Evolutionary conservation across 2,888 invertebrate genomes (phyloP).

Genomic region (Chrysodeixis includens): DNA sequence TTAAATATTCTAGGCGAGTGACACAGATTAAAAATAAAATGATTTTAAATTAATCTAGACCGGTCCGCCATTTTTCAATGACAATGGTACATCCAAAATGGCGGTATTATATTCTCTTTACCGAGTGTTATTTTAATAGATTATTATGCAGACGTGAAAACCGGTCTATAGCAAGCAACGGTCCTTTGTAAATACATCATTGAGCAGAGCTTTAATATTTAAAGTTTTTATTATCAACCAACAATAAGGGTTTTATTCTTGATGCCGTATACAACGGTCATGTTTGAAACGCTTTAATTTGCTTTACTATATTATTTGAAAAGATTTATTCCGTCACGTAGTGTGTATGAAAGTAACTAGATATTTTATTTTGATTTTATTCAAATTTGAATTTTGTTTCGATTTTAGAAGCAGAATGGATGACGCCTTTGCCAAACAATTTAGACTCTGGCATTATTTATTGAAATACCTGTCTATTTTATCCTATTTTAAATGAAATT

Average conservation of each 20-base stretch:
- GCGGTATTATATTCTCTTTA: slow-evolving; percentile 26
- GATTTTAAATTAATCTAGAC: not conserved
- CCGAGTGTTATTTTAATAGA: slow-evolving; percentile 57
- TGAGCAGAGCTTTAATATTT: slow-evolving; percentile 75
- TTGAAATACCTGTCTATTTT: too few relatives aligned
- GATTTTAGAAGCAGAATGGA: not conserved
- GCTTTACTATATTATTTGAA: slow-evolving; percentile 23
- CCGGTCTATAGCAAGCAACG: slow-evolving; percentile 61
- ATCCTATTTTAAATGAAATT: too few relatives aligned
- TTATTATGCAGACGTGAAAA: slow-evolving; percentile 62
- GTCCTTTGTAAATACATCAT: slow-evolving; percentile 71
- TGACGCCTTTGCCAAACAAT: too few relatives aligned
- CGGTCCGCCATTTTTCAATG: not conserved
- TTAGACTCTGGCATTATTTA: too few relatives aligned
- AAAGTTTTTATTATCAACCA: slow-evolving; percentile 73
- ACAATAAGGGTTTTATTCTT: slow-evolving; percentile 72
- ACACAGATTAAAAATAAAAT: not conserved
- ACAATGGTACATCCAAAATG: slow-evolving; percentile 24
- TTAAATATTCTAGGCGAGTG: not conserved
- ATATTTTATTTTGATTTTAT: not conserved
- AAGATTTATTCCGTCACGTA: slow-evolving; percentile 10
- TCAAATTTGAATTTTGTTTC: not conserved
- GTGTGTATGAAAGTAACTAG: too few relatives aligned
- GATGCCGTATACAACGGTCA: slow-evolving; percentile 64
- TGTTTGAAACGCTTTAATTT: slow-evolving; percentile 62